Percentiles rank a stretch among this genome's conserved stretches.
Conservation (phyloP, 2,113 vertebrate species). For the Condylura cristata region DNA sequence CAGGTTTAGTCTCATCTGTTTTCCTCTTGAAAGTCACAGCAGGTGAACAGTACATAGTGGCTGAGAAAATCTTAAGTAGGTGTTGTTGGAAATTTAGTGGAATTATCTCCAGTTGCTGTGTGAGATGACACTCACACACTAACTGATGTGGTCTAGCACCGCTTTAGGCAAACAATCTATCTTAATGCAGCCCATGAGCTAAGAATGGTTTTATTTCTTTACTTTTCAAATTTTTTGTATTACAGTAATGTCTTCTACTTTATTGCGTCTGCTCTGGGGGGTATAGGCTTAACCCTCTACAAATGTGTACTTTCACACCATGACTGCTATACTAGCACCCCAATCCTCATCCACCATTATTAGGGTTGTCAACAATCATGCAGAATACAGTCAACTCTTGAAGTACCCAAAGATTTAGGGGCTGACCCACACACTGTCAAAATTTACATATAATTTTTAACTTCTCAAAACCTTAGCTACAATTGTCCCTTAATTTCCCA, state of each 20-base stretch:
- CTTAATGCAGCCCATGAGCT: neutral
- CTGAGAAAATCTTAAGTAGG: neutral
- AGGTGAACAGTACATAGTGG: accelerated
- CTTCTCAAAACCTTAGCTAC: neutral
- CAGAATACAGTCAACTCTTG: neutral
- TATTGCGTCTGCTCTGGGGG: no score
- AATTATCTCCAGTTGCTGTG: neutral
- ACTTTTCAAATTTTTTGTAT: no score
- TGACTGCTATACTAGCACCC: no score
- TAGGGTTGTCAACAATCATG: neutral
- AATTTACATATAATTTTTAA: neutral
- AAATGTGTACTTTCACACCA: no score
- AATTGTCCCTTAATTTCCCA: neutral
- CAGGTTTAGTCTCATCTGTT: neutral
- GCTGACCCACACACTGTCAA: neutral
- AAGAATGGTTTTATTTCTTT: neutral
- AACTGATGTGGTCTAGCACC: neutral
- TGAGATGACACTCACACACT: neutral
- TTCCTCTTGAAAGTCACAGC: neutral
- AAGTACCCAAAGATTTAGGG: neutral
- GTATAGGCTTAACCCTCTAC: neutral
- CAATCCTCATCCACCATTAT: no score
- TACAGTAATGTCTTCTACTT: no score
- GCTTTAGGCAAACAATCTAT: neutral
- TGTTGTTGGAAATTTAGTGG: neutral